Conservation (phyloP, 2,888 invertebrate species). For the Norana najaformis region DNA sequence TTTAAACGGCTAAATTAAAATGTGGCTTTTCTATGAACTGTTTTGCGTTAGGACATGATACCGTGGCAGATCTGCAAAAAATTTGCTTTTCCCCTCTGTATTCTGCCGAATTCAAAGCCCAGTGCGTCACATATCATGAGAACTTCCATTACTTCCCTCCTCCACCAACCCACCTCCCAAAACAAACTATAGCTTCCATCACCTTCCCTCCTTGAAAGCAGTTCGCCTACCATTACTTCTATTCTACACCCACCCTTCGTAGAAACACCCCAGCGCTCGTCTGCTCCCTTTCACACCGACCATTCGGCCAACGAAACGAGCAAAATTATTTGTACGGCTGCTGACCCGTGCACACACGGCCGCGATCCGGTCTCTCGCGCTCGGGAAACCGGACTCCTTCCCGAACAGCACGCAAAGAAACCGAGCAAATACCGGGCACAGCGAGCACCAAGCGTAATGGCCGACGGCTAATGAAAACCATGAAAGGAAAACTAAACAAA, state of each 20-base stretch:
- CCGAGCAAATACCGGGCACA: not conserved
- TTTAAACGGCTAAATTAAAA: not conserved
- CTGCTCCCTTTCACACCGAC: not conserved
- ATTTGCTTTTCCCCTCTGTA: not conserved
- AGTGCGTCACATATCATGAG: not conserved
- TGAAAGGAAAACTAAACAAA: slow-evolving; percentile 10
- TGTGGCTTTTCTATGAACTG: not conserved
- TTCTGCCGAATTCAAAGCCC: not conserved
- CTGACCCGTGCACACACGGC: not conserved
- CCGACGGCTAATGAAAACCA: not conserved
- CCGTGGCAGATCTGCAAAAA: too few relatives aligned
- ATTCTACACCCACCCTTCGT: not conserved
- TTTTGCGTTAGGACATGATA: not conserved
- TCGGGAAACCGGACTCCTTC: not conserved
- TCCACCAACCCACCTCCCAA: not conserved
- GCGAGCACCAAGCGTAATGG: not conserved
- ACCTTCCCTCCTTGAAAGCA: too few relatives aligned
- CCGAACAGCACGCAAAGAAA: not conserved
- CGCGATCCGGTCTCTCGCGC: not conserved
- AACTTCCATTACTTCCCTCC: not conserved
- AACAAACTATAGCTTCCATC: too few relatives aligned
- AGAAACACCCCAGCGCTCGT: not conserved
- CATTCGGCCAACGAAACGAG: too few relatives aligned
- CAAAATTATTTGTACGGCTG: not conserved
- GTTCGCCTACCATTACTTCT: not conserved